phyloP scores from a whole-genome alignment of 2,797 vertebrate genomes.

The Cynopterus sphinx region DNA sequence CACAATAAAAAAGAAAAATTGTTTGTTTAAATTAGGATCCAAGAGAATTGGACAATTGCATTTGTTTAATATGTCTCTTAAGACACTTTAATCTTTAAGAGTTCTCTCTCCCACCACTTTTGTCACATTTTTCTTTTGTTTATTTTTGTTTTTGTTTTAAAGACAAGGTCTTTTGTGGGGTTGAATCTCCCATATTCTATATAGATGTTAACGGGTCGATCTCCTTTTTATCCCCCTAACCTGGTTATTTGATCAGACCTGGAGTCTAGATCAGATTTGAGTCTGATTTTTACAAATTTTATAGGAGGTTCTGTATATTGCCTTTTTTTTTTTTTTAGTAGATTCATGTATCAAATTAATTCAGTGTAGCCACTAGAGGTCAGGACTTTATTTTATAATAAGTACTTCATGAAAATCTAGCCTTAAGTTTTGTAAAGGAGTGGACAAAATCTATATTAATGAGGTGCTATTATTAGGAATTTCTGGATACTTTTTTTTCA shows the following conservation, averaged over 20 bases:
- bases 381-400: constrained; percentile 60
- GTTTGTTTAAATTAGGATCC: not conserved
- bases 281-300: not conserved
- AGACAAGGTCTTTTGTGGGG: not conserved
- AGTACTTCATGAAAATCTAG: not conserved
- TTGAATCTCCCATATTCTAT: not conserved
- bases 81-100: not conserved
- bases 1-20: not conserved
- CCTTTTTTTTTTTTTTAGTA: not conserved
- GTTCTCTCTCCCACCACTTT: not conserved
- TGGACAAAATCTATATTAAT: constrained; percentile 1
- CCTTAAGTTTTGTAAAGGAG: not conserved
- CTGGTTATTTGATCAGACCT: not conserved
- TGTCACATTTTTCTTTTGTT: not conserved
- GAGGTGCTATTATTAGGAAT: not conserved
- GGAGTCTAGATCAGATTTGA: not conserved
- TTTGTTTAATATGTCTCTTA: not conserved
- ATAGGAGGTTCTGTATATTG: not conserved
- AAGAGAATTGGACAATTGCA: not conserved
- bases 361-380: constrained; percentile 68
- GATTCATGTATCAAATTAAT: not conserved
- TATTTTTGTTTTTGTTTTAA: not conserved
- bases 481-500: not conserved
- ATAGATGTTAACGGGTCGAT: not conserved
- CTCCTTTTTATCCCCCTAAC: not conserved